Conservation (phyloP, 2,888 invertebrate genomes). For the Bimastos eiseni region DNA sequence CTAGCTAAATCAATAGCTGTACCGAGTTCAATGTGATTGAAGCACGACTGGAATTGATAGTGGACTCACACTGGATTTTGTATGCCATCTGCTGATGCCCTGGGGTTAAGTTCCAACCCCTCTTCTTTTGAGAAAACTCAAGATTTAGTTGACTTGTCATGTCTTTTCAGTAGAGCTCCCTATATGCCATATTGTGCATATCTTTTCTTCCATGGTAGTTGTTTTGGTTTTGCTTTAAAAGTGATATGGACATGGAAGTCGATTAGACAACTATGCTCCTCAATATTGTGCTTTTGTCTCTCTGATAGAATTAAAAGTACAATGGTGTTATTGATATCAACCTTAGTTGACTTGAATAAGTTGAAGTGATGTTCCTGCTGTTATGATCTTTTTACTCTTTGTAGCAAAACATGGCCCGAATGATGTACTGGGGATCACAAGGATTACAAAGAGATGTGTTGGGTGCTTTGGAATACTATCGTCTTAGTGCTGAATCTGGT, state of each 20-base stretch:
- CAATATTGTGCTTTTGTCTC: no score
- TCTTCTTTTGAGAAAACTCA: no score
- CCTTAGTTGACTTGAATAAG: slow-evolving; percentile 59
- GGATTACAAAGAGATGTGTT: slow-evolving; percentile 57
- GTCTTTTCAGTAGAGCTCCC: no score
- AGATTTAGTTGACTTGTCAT: no score
- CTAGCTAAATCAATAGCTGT: background rate
- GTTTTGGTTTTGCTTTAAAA: no score
- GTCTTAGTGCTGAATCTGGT: slow-evolving; percentile 53
- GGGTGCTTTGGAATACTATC: slow-evolving; percentile 55
- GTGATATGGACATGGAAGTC: no score
- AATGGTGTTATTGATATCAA: background rate
- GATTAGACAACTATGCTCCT: background rate
- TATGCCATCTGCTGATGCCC: no score
- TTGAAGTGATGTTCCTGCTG: slow-evolving; percentile 59
- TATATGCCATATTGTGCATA: no score
- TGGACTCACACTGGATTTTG: no score
- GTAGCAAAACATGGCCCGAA: slow-evolving; percentile 42
- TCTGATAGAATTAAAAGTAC: no score
- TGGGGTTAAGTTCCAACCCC: no score
- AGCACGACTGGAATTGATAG: no score
- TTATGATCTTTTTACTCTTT: slow-evolving; percentile 51
- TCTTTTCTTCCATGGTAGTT: background rate
- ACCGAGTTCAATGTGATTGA: background rate
- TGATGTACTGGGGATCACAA: slow-evolving; percentile 58